Conservation (phyloP, 2,113 vertebrate species). For the Cyanoramphus novaezelandiae region DNA sequence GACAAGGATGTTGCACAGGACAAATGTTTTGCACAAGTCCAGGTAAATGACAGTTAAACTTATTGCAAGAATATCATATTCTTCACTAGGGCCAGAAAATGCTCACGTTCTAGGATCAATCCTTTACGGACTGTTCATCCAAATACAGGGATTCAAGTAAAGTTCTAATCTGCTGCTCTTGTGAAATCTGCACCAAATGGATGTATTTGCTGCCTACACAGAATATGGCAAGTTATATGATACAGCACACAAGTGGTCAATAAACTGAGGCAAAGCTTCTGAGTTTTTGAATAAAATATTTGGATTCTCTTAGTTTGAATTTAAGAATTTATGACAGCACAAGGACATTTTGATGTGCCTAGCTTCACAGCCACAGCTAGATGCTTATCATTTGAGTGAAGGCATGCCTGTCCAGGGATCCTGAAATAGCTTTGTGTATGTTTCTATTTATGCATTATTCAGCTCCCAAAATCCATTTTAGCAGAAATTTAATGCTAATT, state of each 20-base stretch:
- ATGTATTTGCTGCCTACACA: neutral
- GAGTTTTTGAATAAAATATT: neutral
- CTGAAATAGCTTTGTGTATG: neutral
- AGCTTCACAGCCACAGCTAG: neutral
- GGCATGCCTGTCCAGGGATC: neutral
- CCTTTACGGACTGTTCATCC: neutral
- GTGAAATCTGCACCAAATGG: neutral
- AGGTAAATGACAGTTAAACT: neutral
- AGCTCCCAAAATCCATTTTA: neutral
- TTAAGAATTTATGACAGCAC: neutral
- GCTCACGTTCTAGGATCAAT: neutral
- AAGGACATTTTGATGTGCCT: neutral
- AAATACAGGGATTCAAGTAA: neutral
- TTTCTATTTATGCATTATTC: conserved; percentile 1
- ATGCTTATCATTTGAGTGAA: neutral
- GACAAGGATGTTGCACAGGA: neutral
- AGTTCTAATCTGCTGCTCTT: neutral
- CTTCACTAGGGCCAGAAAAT: neutral
- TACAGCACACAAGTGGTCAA: neutral
- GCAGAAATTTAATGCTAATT: neutral
- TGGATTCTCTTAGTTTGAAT: neutral
- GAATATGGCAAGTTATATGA: neutral
- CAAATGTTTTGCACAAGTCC: neutral
- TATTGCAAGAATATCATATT: neutral
- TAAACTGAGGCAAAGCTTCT: neutral